A percentile compares a stretch with the other conserved stretches of the same genome.
Conservation (phyloP, 2,888 invertebrate species). For the Ctena decussata region DNA sequence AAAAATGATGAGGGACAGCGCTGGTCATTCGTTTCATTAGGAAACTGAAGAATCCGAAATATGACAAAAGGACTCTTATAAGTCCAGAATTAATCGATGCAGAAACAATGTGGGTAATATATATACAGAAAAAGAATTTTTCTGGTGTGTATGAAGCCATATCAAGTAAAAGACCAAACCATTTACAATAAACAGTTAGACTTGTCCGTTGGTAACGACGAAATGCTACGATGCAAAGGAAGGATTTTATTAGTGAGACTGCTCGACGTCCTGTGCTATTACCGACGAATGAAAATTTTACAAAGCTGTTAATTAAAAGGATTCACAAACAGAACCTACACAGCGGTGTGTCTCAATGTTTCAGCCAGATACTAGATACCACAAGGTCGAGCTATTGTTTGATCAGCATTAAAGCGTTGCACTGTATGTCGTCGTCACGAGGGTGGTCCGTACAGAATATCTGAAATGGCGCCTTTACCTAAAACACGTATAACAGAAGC, state of each 20-base stretch:
- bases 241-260: constrained; percentile 15
- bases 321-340: constrained; percentile 14
- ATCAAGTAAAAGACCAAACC: background rate
- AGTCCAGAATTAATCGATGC: constrained; percentile 1
- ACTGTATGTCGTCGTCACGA: constrained; percentile 1
- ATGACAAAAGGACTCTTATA: background rate
- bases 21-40: background rate
- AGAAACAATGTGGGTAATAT: constrained; percentile 6
- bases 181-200: constrained; percentile 23
- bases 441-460: constrained; percentile 27
- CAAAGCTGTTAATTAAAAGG: constrained; percentile 9
- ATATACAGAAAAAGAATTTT: constrained; percentile 20
- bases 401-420: background rate
- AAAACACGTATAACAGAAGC: constrained; percentile 13
- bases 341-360: constrained; percentile 30
- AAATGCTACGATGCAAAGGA: constrained; percentile 18
- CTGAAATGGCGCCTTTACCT: constrained; percentile 21
- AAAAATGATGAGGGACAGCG: constrained; percentile 14
- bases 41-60: background rate
- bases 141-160: background rate
- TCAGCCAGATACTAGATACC: constrained; percentile 22
- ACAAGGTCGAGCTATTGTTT: constrained; percentile 4
- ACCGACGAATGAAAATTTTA: background rate
- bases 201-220: background rate
- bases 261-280: constrained; percentile 20